phyloP scores from a whole-genome alignment of 2,113 vertebrate species.

The Silurus asotus region DNA sequence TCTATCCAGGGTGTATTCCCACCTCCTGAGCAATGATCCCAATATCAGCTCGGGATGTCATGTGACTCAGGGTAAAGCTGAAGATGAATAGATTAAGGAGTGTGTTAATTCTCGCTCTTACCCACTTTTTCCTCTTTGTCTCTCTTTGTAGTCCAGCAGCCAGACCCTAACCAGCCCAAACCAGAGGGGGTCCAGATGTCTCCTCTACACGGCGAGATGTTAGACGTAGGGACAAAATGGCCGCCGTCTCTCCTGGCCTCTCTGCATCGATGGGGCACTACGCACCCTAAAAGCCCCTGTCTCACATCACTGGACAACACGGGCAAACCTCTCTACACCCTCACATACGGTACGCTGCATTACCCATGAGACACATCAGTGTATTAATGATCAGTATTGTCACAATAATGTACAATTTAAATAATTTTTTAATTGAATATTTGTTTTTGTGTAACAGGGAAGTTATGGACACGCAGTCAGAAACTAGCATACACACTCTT shows the following conservation, averaged over 20 bases:
- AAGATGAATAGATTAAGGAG: not conserved
- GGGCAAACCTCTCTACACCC: slow-evolving; percentile 85
- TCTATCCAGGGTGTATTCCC: not conserved
- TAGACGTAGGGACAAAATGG: slow-evolving; percentile 77
- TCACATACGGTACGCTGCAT: slow-evolving; percentile 83
- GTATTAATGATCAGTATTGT: not conserved
- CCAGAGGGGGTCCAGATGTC: slow-evolving; percentile 84
- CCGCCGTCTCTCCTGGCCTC: slow-evolving; percentile 83
- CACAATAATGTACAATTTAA: not conserved
- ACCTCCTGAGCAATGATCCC: not conserved
- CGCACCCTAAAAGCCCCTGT: slow-evolving; percentile 87
- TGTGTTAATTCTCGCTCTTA: not conserved
- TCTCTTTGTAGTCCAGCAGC: slow-evolving; percentile 81
- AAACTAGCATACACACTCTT: slow-evolving; percentile 93
- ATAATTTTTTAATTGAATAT: not conserved
- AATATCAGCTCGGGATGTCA: not conserved
- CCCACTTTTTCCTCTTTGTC: not conserved
- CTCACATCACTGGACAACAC: slow-evolving; percentile 87
- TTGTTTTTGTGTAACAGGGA: slow-evolving; percentile 71
- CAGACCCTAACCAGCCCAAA: slow-evolving; percentile 92
- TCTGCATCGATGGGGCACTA: slow-evolving; percentile 86
- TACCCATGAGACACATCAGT: not conserved
- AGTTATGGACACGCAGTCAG: slow-evolving; percentile 94
- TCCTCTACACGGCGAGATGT: slow-evolving; percentile 81
- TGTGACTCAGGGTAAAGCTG: not conserved